A percentile compares a stretch with the other conserved stretches of the same genome.
phyloP scores from a whole-genome alignment of 2,113 vertebrate species.

The Podocnemis expansa region DNA sequence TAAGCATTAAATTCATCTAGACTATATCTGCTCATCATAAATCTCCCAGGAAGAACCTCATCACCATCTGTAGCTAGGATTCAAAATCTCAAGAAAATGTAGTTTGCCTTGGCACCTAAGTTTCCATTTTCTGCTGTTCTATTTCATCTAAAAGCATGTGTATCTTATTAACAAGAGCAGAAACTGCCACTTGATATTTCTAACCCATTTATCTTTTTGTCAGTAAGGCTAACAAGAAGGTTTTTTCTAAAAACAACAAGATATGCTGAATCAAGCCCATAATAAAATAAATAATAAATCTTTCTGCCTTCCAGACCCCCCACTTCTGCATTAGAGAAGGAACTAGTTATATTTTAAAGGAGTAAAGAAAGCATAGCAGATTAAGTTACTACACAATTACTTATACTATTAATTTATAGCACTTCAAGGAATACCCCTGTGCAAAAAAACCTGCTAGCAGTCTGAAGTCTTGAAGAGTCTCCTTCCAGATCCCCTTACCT shows the following conservation, averaged over 20 bases:
- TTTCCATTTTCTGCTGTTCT: not conserved
- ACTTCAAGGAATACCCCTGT: not conserved
- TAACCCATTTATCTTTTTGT: not conserved
- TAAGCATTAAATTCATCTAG: not conserved
- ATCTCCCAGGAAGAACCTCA: not conserved
- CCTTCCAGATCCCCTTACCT: not conserved
- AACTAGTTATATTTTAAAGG: not conserved
- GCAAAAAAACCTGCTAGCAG: not conserved
- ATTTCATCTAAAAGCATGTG: not conserved
- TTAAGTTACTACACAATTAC: not conserved
- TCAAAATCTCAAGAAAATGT: not conserved
- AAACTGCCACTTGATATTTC: not conserved
- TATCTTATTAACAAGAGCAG: not conserved
- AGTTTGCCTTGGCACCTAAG: not conserved
- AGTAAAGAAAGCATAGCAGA: accelerated
- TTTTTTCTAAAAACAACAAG: not conserved
- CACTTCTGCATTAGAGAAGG: not conserved
- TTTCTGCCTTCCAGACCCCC: not conserved
- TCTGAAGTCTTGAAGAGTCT: not conserved
- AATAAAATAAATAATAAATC: not conserved
- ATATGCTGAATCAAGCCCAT: not conserved
- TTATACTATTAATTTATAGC: not conserved
- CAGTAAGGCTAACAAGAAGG: not conserved
- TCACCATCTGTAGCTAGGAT: not conserved
- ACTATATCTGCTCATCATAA: not conserved